These are phyloP conservation scores for Percopsis transmontana DNA, from an alignment of 2,113 vertebrate species.

Conservation along the genomic window DNA sequence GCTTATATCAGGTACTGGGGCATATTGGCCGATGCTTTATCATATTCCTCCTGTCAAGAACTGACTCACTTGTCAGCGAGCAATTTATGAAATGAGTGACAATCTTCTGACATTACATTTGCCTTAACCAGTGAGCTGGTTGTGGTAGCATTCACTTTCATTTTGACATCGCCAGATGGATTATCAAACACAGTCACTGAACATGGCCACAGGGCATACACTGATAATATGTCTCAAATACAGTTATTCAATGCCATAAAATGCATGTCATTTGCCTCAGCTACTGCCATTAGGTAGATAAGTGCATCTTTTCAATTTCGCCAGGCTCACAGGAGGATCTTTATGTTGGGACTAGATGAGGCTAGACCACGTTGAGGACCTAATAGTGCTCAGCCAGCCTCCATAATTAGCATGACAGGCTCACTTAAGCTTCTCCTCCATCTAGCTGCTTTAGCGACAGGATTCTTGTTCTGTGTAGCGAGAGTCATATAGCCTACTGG, in stretches of 20 bases:
- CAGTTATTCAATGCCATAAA: constrained; percentile 53
- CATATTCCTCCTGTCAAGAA: constrained; percentile 38
- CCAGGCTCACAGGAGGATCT: constrained; percentile 66
- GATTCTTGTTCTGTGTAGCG: constrained; percentile 57
- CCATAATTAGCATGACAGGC: constrained; percentile 74
- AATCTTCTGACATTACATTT: constrained; percentile 36
- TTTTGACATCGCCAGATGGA: constrained; percentile 40
- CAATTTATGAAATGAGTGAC: constrained; percentile 48
- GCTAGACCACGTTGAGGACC: constrained; percentile 54
- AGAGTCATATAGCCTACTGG: constrained; percentile 7
- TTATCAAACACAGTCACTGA: constrained; percentile 50
- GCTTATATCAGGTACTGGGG: constrained; percentile 24
- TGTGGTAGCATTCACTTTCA: constrained; percentile 29
- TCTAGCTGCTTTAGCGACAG: constrained; percentile 59
- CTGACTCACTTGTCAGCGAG: constrained; percentile 39
- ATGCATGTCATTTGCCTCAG: constrained; percentile 64
- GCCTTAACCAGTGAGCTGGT: constrained; percentile 44
- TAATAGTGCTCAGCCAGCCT: constrained; percentile 66
- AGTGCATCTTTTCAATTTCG: constrained; percentile 67
- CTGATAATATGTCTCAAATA: constrained; percentile 44
- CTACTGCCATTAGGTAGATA: constrained; percentile 69
- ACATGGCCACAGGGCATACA: constrained; percentile 30
- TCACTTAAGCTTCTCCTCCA: constrained; percentile 70
- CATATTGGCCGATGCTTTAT: constrained; percentile 53
- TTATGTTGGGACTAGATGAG: constrained; percentile 60